Evolutionary conservation across 2,113 vertebrate genomes (phyloP).

Genomic region (Pionites leucogaster): DNA sequence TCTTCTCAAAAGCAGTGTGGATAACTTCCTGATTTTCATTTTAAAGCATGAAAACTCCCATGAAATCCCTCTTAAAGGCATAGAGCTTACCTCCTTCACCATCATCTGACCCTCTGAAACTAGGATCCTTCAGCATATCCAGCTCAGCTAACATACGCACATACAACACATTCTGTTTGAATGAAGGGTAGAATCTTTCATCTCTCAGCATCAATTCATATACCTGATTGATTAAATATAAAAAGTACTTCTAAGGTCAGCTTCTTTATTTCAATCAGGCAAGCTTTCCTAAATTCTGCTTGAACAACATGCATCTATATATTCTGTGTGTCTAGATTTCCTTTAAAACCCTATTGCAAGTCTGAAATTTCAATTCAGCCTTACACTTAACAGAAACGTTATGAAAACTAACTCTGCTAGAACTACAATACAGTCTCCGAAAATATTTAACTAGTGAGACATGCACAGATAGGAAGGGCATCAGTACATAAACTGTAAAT

Average conservation of each 20-base stretch:
- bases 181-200: constrained; percentile 95
- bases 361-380: neutral
- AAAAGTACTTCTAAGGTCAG: neutral
- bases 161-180: constrained; percentile 94
- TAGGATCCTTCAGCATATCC: constrained; percentile 98
- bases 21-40: neutral
- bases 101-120: constrained; percentile 95
- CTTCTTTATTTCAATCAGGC: neutral
- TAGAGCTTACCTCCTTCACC: constrained; percentile 86
- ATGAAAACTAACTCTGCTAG: neutral
- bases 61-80: neutral
- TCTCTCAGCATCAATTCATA: constrained; percentile 96
- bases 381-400: neutral
- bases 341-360: neutral
- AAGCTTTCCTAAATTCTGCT: neutral
- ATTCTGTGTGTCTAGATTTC: neutral
- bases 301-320: neutral
- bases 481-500: neutral
- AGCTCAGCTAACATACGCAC: constrained; percentile 96
- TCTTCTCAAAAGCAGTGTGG: neutral
- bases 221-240: constrained; percentile 68
- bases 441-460: neutral
- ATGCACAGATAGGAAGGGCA: neutral
- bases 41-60: neutral
- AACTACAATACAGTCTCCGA: neutral